These are phyloP conservation scores for Syrrhaptes paradoxus DNA, from an alignment of 2,113 vertebrate genomes.

Conservation along the genomic window DNA sequence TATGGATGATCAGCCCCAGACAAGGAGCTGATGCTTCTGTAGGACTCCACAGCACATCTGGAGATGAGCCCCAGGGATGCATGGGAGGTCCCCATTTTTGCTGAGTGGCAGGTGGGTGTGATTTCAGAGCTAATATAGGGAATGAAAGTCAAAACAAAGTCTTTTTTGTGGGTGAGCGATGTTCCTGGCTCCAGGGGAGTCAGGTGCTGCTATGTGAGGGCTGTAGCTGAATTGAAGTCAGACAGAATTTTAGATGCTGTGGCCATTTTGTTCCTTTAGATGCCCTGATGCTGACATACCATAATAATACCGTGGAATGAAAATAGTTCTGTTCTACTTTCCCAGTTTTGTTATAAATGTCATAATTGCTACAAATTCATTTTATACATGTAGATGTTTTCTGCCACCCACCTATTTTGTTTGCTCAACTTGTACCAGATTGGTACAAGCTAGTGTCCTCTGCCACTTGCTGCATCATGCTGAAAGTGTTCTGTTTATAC, in stretches of 20 bases:
- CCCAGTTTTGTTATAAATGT: not conserved
- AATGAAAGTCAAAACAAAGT: constrained; percentile 8
- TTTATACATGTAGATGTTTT: not conserved
- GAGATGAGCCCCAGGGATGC: not conserved
- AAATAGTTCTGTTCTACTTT: not conserved
- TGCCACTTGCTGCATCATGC: not conserved
- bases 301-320: not conserved
- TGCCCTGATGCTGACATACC: not conserved
- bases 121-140: not conserved
- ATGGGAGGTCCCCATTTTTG: not conserved
- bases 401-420: not conserved
- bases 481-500: not conserved
- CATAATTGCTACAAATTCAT: not conserved
- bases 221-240: not conserved
- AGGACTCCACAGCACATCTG: not conserved
- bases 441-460: not conserved
- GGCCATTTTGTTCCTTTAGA: not conserved
- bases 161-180: not conserved
- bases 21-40: not conserved
- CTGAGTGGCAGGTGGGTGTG: not conserved
- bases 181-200: not conserved
- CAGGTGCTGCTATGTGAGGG: not conserved
- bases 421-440: not conserved
- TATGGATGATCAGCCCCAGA: not conserved
- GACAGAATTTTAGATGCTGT: not conserved